A percentile compares a stretch with the other conserved stretches of the same genome.
Evolutionary conservation across 1,140 invertebrate species (phyloP).

Genomic region (Megathymus violae): DNA sequence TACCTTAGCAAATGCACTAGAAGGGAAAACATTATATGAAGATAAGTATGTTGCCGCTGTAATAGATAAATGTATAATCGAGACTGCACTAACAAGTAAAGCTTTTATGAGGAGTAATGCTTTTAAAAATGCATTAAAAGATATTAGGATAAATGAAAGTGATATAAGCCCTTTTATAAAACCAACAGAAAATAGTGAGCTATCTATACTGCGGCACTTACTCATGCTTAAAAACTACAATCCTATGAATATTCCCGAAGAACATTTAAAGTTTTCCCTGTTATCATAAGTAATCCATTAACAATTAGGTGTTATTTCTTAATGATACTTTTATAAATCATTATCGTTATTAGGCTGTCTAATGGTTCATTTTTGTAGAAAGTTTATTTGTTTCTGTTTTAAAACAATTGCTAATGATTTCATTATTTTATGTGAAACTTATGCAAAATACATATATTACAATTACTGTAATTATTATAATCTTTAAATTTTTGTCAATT

Average conservation of each 20-base stretch:
- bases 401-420: too few relatives aligned
- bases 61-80: conserved; percentile 63
- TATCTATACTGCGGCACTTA: conserved; percentile 52
- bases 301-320: too few relatives aligned
- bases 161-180: conserved; percentile 43
- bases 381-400: too few relatives aligned
- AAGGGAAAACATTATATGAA: conserved; percentile 61
- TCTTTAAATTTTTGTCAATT: too few relatives aligned
- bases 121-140: conserved; percentile 47
- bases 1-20: conserved; percentile 69
- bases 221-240: conserved; percentile 58
- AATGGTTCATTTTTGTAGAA: too few relatives aligned
- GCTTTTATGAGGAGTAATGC: conserved; percentile 49
- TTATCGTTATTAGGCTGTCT: too few relatives aligned
- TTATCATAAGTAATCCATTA: conserved; percentile 9
- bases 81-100: conserved; percentile 65
- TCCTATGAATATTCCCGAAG: conserved; percentile 62
- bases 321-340: too few relatives aligned
- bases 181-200: conserved; percentile 48
- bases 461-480: too few relatives aligned
- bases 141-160: conserved; percentile 46
- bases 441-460: too few relatives aligned
- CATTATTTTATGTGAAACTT: too few relatives aligned
- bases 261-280: conserved; percentile 47
- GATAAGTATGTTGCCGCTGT: conserved; percentile 47